Conservation (phyloP, 2,888 invertebrate species). For the Lepidocyrtinus sp. region DNA sequence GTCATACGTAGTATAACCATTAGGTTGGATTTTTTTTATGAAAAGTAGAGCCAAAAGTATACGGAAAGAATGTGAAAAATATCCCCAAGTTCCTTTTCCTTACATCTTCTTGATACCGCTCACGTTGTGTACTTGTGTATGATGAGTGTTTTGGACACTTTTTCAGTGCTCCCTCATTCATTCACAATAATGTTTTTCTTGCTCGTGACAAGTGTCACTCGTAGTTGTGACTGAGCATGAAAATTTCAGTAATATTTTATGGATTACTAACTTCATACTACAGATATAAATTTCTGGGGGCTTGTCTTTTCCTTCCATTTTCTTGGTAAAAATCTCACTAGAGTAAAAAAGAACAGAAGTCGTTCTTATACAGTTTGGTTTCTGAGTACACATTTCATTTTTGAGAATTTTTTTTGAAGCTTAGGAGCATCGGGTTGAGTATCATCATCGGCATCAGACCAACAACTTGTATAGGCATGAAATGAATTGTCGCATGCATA, state of each 20-base stretch:
- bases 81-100: background rate
- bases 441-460: background rate
- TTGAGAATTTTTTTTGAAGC: background rate
- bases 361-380: background rate
- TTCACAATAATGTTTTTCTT: constrained; percentile 48
- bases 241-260: constrained; percentile 59
- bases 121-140: constrained; percentile 29
- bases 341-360: constrained; percentile 19
- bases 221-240: constrained; percentile 59
- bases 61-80: background rate
- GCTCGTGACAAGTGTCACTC: constrained; percentile 59
- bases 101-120: constrained; percentile 1
- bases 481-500: constrained; percentile 62
- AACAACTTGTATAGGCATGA: background rate
- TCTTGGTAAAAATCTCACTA: too few species aligned
- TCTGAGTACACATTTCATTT: background rate
- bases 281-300: constrained; percentile 11
- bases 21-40: too few species aligned
- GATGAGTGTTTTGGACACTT: constrained; percentile 60
- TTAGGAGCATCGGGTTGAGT: background rate
- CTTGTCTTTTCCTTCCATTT: constrained; percentile 18
- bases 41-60: background rate
- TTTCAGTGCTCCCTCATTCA: constrained; percentile 38
- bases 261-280: constrained; percentile 36
- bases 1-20: too few species aligned